These are phyloP conservation scores for Mobula birostris DNA, from an alignment of 2,113 vertebrate species.

Conservation along the genomic window DNA sequence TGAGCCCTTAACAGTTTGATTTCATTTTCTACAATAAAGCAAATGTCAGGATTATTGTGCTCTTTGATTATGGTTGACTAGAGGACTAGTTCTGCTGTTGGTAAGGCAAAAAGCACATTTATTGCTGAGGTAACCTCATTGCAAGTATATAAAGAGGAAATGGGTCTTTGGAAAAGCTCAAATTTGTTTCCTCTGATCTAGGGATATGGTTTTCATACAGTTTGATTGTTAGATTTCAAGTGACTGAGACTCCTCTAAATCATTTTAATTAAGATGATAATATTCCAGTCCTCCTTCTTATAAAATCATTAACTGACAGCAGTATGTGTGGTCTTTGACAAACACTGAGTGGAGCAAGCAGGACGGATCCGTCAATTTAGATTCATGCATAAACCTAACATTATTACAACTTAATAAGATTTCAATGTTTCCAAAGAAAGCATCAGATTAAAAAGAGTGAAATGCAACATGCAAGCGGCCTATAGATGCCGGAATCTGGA, in stretches of 20 bases:
- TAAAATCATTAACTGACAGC: not conserved
- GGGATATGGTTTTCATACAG: not conserved
- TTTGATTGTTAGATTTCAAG: not conserved
- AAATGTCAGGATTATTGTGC: not conserved
- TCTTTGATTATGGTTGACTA: not conserved
- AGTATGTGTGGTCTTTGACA: not conserved
- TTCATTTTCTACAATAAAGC: not conserved
- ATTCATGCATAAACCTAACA: not conserved
- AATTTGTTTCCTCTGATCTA: not conserved
- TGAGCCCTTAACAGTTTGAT: not conserved
- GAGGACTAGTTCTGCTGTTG: not conserved
- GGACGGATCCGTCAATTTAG: not conserved
- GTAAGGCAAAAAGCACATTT: not conserved
- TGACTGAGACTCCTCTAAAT: not conserved
- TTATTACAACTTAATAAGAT: not conserved
- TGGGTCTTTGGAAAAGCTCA: not conserved
- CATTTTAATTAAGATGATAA: conserved; percentile 21
- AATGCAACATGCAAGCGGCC: no score
- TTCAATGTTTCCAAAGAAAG: not conserved
- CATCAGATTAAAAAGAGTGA: no score
- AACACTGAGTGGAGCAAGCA: not conserved
- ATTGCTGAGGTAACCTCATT: not conserved
- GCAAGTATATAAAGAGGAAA: not conserved
- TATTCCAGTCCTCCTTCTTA: not conserved
- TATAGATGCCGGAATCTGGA: no score